phyloP scores from a whole-genome alignment of 2,888 invertebrate species.

The Sesamia inferens region DNA sequence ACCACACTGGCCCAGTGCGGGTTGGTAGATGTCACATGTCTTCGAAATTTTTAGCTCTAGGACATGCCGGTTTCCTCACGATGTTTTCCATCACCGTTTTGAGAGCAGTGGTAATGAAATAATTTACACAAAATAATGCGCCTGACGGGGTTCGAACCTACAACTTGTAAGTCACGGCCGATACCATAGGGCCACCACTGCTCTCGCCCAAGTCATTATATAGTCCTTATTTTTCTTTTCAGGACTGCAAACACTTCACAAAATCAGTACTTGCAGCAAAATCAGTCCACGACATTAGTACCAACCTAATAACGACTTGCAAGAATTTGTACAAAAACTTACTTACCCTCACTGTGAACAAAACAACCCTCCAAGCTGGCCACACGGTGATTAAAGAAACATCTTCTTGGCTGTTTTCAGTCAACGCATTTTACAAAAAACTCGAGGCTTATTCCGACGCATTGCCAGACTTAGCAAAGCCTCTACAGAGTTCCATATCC shows the following conservation, averaged over 20 bases:
- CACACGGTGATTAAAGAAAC: slow-evolving; percentile 82
- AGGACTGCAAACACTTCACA: slow-evolving; percentile 87
- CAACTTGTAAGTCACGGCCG: too few species aligned
- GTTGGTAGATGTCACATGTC: too few species aligned
- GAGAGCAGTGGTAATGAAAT: too few species aligned
- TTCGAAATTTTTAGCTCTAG: too few species aligned
- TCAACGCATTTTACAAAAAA: slow-evolving; percentile 89
- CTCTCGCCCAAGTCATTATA: not conserved
- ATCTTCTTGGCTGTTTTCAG: slow-evolving; percentile 88
- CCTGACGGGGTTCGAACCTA: too few species aligned
- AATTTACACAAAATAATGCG: too few species aligned
- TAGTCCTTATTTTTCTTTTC: slow-evolving; percentile 49
- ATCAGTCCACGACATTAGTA: slow-evolving; percentile 72
- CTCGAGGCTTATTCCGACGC: slow-evolving; percentile 90
- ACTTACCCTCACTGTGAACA: slow-evolving; percentile 61
- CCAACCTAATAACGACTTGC: slow-evolving; percentile 70
- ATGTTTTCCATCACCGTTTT: too few species aligned
- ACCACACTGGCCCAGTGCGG: too few species aligned
- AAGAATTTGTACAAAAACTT: slow-evolving; percentile 69
- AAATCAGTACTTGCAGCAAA: slow-evolving; percentile 82
- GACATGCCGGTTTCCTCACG: too few species aligned
- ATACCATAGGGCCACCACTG: too few species aligned
- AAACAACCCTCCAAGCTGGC: slow-evolving; percentile 67
- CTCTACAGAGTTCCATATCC: slow-evolving; percentile 92
- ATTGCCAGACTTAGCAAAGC: slow-evolving; percentile 95